A percentile compares a stretch with the other conserved stretches of the same genome.
Evolutionary conservation across 1,140 invertebrate genomes (phyloP).

Genomic region (Micrasema longulum): DNA sequence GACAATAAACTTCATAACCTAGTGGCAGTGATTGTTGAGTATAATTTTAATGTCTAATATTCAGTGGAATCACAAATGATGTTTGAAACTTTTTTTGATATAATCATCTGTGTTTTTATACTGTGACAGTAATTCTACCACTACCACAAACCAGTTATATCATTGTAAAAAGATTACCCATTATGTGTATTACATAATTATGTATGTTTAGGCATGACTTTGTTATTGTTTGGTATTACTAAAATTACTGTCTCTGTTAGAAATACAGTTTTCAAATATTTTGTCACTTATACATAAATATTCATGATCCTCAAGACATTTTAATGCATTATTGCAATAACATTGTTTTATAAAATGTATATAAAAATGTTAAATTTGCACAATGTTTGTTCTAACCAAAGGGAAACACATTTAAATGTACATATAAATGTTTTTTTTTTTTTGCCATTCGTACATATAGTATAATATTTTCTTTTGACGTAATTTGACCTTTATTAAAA

Average conservation of each 20-base stretch:
- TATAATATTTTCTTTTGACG: constrained; percentile 28
- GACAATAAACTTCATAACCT: constrained; percentile 32
- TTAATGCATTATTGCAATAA: neutral
- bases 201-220: too few species aligned
- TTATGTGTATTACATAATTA: too few species aligned
- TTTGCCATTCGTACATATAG: constrained; percentile 24
- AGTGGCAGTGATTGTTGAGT: constrained; percentile 31
- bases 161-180: too few species aligned
- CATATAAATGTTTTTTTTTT: constrained; percentile 33
- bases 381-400: constrained; percentile 25
- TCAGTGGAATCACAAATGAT: constrained; percentile 8
- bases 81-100: too few species aligned
- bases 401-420: constrained; percentile 35
- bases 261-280: neutral
- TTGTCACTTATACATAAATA: neutral
- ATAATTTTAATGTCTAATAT: constrained; percentile 29
- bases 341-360: constrained; percentile 24
- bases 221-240: too few species aligned
- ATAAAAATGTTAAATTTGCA: constrained; percentile 15
- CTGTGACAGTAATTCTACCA: too few species aligned
- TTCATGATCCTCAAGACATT: neutral
- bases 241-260: too few species aligned
- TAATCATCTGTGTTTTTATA: too few species aligned
- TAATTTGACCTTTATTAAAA: constrained; percentile 18
- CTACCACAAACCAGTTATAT: too few species aligned